Conservation (phyloP, 92 coral and sea anemone genomes). For the Diadumene lineata region DNA sequence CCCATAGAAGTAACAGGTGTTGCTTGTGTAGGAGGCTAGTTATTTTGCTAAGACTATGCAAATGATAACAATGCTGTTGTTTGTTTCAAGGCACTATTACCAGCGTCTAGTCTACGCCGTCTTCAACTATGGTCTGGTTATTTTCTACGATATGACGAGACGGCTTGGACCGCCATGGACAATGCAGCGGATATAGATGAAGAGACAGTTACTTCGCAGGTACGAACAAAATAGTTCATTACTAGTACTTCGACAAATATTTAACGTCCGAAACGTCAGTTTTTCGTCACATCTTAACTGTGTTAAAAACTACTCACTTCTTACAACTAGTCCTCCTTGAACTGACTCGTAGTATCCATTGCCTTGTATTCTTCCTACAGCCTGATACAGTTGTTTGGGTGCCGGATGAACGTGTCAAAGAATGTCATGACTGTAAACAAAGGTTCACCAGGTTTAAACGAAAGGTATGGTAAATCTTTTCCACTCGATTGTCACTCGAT, state of each 20-base stretch:
- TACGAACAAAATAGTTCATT: background rate
- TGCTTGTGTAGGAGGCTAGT: no score
- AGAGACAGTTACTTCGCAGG: slow-evolving; percentile 11
- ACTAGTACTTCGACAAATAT: no score
- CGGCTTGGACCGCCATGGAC: slow-evolving; percentile 88
- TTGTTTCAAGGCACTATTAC: slow-evolving; percentile 68
- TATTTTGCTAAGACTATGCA: no score
- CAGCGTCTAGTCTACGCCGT: slow-evolving; percentile 89
- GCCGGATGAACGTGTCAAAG: slow-evolving; percentile 92
- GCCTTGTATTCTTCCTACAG: no score
- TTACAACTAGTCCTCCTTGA: no score
- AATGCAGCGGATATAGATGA: slow-evolving; percentile 67
- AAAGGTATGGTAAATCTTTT: slow-evolving; percentile 81
- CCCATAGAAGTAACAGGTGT: no score
- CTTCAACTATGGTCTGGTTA: slow-evolving; percentile 93
- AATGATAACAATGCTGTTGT: no score
- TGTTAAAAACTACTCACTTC: no score
- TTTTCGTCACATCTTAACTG: no score
- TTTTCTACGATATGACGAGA: slow-evolving; percentile 92
- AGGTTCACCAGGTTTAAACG: slow-evolving; percentile 88
- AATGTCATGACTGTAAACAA: slow-evolving; percentile 90
- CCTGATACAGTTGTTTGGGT: slow-evolving; percentile 88
- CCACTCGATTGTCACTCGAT: no score
- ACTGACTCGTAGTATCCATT: no score
- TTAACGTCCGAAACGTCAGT: no score